Evolutionary conservation across 2,797 vertebrate species (phyloP), one percentile per base, ranked within the genome.

Genomic region (Lacerta bilineata): DNA sequence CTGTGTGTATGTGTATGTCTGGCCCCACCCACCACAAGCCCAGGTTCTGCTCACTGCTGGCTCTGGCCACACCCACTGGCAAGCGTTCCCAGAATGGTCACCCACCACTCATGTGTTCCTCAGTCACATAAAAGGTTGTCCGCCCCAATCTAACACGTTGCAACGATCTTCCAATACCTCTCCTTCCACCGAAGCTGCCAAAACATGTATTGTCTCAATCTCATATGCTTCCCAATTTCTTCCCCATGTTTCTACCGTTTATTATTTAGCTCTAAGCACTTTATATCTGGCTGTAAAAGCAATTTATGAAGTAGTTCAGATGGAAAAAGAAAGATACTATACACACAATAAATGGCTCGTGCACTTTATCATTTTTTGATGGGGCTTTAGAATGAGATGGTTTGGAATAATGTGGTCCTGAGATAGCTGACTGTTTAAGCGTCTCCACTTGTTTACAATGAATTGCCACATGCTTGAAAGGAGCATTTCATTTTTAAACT

Each of bases 401-500:
- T 75, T 90, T 64, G 88, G 82, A 89, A 93, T 91, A 89, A 83
- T 83, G 11, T 4, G 64, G 23, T 76, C 72, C 59, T 81, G 0
- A 2, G 78, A 61, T 88, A 90, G 82, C 13, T 9, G 86, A 77
- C 11, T 90, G 71, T 87, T 91, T 86, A 93, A 91, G 80, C 83
- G 75, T 18, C 71, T 55, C 76, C 83, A 23, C 64, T 85, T 92
- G 86, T 93, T 94, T 93, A 93, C 93, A 90, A 75, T 55, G 66
- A 92, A 94, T 84, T 33, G 88, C 11, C 80, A 5, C 15, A 76
- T 50, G 46, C 71, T 85, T 87, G 43, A 86, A 84, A 95, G 76
- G 85, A 93, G 61, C 2, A 75, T 84, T 61, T 93, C 69, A 36
- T 85, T 93, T 93, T 83, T 91, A 94, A 95, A 90, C 91, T 90